Conservation (phyloP, 2,797 vertebrate species). For the Sebastes oblongus region DNA sequence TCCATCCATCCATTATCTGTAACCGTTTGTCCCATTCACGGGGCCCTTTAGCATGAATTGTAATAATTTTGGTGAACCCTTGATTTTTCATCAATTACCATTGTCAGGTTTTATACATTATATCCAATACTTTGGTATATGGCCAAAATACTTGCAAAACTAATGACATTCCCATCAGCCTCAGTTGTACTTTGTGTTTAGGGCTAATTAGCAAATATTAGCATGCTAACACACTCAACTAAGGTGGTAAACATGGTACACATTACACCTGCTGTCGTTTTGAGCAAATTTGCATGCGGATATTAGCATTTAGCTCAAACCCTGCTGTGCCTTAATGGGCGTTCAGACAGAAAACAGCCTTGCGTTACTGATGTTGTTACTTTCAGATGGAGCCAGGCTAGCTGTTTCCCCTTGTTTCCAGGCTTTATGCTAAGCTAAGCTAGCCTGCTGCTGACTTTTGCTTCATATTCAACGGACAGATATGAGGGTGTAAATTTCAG, state of each 20-base stretch:
- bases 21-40: rapidly evolving
- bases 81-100: background rate
- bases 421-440: background rate
- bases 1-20: background rate
- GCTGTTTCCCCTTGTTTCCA: no score
- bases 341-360: background rate
- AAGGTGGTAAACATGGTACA: background rate
- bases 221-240: background rate
- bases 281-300: background rate
- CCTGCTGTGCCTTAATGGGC: background rate
- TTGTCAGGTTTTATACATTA: background rate
- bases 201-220: background rate
- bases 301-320: background rate
- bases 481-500: background rate
- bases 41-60: background rate
- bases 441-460: background rate
- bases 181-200: background rate
- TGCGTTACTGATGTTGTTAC: background rate
- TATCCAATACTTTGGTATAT: background rate
- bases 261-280: background rate
- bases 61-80: background rate
- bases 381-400: background rate
- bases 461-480: background rate
- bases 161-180: background rate
- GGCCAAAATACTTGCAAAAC: background rate